Base-by-base conservation (phyloP, 1,140 invertebrate genomes). In the Drosophila miranda region DNA sequence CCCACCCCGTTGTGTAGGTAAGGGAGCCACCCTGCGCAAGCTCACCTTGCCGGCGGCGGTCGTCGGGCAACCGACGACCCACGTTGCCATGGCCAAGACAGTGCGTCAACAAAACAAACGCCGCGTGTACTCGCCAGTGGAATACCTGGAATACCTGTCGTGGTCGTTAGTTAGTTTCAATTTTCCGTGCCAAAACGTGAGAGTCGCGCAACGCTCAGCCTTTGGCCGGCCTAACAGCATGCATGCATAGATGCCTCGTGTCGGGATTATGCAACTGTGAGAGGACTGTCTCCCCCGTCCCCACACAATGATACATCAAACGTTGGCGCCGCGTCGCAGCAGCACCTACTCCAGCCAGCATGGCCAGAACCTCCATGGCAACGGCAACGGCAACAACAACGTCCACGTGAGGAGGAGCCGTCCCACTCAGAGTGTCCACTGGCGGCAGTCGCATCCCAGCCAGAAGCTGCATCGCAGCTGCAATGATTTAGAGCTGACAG, bases 61-160 rank as follows among this genome's bases (percentile, higher is more conserved):
- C 3, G 30, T 8, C 9, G 8, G 30, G 3, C 8, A 0, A 9
- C 30, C 8, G 8, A 34, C 30, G 30, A 34, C 30, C 30, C 13
- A 45, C 82, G 82, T 87, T 87, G 78, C 82, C 82, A 87, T 87
- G 82, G 82, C 79, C 82, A 88, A 86, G 72, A 78, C 63, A 70
- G 26, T 71, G 80, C 60, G 75, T 60, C 74, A 75, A 77, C 81
- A 87, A 86, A 87, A 82, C 82, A 82, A 87, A 70, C 11, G 2
- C 34, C 34, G 34, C 34, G 11, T 38, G 34, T 38, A 5, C 61
- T 49, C 38, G 50, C 50, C 26, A 45, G 30, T 41, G 59, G 59
- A 30, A 52, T 26, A 26, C 23, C 8, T 59, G 56, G 54, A 71
- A 70, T 69, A 80, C 77, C 77, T 70, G 79, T 78, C 64, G 75